Percentiles rank a stretch among this genome's conserved stretches.
Evolutionary conservation across 2,797 vertebrate species (phyloP).

Genomic region (Nannoperca obscura): DNA sequence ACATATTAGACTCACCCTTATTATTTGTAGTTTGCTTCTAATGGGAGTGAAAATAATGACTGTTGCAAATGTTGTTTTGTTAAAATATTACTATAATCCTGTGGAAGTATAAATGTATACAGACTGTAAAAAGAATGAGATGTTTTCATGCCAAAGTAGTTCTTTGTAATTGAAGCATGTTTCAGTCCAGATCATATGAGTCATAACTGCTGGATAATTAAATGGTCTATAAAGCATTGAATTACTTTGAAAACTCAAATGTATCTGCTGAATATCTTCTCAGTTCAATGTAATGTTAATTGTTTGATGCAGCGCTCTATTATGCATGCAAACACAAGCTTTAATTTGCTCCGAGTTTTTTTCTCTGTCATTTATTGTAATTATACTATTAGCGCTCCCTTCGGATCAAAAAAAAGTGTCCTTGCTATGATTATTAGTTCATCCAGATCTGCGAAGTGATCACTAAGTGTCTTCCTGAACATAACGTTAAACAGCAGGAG

Average conservation of each 20-base stretch:
- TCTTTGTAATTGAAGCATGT: not conserved
- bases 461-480: conserved; percentile 43
- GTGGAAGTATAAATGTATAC: too few species aligned
- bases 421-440: conserved; percentile 67
- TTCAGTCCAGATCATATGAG: conserved; percentile 33
- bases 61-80: not conserved
- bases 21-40: not conserved
- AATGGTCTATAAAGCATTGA: conserved; percentile 37
- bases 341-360: conserved; percentile 58
- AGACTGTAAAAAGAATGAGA: conserved; percentile 1
- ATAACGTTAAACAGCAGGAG: conserved; percentile 48
- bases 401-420: conserved; percentile 67
- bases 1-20: not conserved
- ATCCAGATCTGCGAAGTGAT: conserved; percentile 47
- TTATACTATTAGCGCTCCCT: conserved; percentile 68
- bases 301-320: conserved; percentile 66
- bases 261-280: conserved; percentile 51
- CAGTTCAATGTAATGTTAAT: conserved; percentile 66
- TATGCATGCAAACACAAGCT: conserved; percentile 65
- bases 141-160: not conserved
- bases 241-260: conserved; percentile 53
- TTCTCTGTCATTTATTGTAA: conserved; percentile 66
- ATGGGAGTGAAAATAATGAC: not conserved
- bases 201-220: conserved; percentile 40
- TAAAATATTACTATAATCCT: not conserved